phyloP scores from a whole-genome alignment of 1,140 invertebrate genomes.

The Sinonovacula constricta region DNA sequence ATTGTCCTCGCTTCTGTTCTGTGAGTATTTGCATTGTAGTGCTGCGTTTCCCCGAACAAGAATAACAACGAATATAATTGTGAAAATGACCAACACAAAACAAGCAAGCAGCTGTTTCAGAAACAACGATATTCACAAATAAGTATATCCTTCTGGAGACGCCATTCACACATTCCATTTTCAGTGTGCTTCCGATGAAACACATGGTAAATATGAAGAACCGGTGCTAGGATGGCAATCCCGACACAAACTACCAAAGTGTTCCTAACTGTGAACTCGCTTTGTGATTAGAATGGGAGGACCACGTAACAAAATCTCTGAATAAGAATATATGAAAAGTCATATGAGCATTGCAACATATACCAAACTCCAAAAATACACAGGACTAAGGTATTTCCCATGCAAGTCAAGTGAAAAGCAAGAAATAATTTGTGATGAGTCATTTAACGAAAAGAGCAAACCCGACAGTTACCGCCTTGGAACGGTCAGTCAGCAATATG shows the following conservation, averaged over 20 bases:
- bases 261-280: neutral
- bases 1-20: constrained; percentile 16
- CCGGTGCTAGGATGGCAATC: neutral
- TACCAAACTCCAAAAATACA: no score
- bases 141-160: neutral
- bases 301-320: constrained; percentile 32
- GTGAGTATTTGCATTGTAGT: constrained; percentile 9
- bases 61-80: constrained; percentile 12
- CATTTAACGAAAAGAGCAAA: no score
- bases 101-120: constrained; percentile 18
- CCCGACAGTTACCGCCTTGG: no score
- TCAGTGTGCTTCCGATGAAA: neutral
- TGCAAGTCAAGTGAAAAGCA: no score
- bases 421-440: no score
- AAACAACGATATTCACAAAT: constrained; percentile 26
- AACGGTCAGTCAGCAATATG: no score
- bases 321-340: no score
- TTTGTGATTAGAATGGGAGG: constrained; percentile 12
- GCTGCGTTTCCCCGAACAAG: neutral
- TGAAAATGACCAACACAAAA: neutral
- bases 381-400: no score
- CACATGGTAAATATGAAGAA: constrained; percentile 33
- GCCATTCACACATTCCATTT: constrained; percentile 1
- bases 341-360: no score
- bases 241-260: neutral